These are phyloP conservation scores for Pharmacophagus antenor DNA, from an alignment of 2,888 invertebrate species.

Conservation along the genomic window DNA sequence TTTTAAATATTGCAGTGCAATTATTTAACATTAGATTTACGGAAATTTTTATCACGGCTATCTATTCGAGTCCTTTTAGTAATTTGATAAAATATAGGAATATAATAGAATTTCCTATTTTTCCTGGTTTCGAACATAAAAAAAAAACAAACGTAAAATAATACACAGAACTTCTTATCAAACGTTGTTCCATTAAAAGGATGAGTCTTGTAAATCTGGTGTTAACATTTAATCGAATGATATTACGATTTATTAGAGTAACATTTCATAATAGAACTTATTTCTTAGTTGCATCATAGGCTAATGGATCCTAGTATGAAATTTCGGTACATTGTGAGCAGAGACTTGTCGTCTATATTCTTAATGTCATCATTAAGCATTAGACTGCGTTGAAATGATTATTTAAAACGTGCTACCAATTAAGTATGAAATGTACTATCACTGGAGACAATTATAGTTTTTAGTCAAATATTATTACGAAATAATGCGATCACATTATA, in stretches of 20 bases:
- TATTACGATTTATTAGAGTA: background rate
- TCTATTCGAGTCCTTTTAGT: no score
- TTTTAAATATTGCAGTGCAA: no score
- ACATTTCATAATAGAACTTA: background rate
- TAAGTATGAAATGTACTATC: background rate
- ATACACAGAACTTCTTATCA: no score
- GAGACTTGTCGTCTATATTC: background rate
- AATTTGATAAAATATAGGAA: no score
- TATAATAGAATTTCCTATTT: no score
- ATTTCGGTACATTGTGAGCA: slow-evolving; percentile 14
- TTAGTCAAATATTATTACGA: background rate
- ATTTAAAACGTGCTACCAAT: background rate
- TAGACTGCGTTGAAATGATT: background rate
- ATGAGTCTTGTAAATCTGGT: no score
- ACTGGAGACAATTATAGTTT: background rate
- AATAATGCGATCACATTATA: no score
- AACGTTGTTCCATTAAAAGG: no score
- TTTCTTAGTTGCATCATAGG: slow-evolving; percentile 7
- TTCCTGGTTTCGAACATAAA: no score
- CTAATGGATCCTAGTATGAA: slow-evolving; percentile 18
- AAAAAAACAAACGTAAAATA: no score
- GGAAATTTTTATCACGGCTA: no score
- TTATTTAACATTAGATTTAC: no score
- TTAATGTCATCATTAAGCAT: background rate
- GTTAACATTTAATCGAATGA: background rate